These are phyloP conservation scores for Neotoma lepida DNA, from an alignment of 2,113 vertebrate species.

Conservation along the genomic window DNA sequence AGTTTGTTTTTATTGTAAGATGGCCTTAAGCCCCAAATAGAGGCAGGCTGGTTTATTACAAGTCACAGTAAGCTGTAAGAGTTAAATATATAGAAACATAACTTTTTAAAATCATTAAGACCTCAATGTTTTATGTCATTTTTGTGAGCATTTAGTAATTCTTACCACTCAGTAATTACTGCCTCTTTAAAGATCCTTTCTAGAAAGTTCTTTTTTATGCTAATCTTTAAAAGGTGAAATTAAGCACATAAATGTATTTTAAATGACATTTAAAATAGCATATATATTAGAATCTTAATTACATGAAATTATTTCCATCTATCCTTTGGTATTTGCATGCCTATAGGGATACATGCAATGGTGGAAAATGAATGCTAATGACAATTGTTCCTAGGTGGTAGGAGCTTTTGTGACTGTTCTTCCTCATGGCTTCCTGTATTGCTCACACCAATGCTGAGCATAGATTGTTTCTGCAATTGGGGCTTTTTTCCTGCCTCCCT, in stretches of 20 bases:
- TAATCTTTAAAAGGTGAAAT: conserved; percentile 57
- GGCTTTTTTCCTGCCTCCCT: not conserved
- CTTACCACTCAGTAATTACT: conserved; percentile 57
- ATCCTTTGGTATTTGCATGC: conserved; percentile 29
- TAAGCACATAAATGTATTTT: conserved; percentile 52
- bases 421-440: not conserved
- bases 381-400: not conserved
- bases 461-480: not conserved
- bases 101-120: conserved; percentile 60
- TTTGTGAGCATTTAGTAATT: conserved; percentile 49
- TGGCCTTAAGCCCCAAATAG: not conserved
- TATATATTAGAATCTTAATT: conserved; percentile 44
- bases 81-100: not conserved
- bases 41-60: not conserved
- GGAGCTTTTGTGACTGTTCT: not conserved
- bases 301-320: conserved; percentile 27
- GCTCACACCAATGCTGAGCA: not conserved
- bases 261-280: conserved; percentile 60
- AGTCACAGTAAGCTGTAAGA: not conserved
- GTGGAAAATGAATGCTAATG: not conserved
- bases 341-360: not conserved
- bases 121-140: conserved; percentile 13
- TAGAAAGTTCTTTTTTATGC: conserved; percentile 37
- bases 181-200: conserved; percentile 40
- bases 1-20: not conserved